A percentile compares a stretch with the other conserved stretches of the same genome.
Evolutionary conservation across 2,113 vertebrate species (phyloP).

Genomic region (Eublepharis macularius): DNA sequence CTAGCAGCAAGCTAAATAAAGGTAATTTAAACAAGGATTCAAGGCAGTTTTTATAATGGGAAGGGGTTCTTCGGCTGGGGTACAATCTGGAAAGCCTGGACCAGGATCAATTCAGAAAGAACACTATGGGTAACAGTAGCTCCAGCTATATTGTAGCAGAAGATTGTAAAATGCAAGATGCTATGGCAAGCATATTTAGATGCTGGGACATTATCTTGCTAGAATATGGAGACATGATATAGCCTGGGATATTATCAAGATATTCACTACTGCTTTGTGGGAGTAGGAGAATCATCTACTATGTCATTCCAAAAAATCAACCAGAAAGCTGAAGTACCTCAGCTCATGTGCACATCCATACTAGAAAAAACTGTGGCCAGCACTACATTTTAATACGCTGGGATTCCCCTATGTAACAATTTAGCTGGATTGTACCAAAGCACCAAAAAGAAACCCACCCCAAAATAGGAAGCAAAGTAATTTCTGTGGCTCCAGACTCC

Average conservation of each 20-base stretch:
- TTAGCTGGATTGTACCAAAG: neutral
- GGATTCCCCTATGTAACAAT: neutral
- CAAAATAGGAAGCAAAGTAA: neutral
- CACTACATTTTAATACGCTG: neutral
- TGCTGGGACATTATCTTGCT: conserved; percentile 18
- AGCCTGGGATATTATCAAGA: conserved; percentile 53
- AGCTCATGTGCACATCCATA: neutral
- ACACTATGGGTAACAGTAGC: conserved; percentile 8
- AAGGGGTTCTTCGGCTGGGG: conserved; percentile 42
- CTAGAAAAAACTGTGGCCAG: neutral
- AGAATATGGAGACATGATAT: conserved; percentile 41
- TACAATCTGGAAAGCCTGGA: conserved; percentile 25
- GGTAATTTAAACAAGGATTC: conserved; percentile 61
- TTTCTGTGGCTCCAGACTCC: too few relatives aligned
- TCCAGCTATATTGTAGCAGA: conserved; percentile 19
- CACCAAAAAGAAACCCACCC: neutral
- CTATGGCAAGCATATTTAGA: conserved; percentile 47
- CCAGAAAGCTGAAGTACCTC: neutral
- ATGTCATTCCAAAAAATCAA: neutral
- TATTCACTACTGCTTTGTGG: conserved; percentile 8
- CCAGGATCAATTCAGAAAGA: conserved; percentile 42
- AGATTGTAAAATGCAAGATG: conserved; percentile 18
- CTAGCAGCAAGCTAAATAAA: conserved; percentile 70
- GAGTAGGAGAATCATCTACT: neutral
- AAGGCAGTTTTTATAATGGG: conserved; percentile 55